Evolutionary conservation across 2,797 vertebrate genomes (phyloP), one percentile per base, ranked within the genome.

Genomic region (Micropoecilia bifurca): DNA sequence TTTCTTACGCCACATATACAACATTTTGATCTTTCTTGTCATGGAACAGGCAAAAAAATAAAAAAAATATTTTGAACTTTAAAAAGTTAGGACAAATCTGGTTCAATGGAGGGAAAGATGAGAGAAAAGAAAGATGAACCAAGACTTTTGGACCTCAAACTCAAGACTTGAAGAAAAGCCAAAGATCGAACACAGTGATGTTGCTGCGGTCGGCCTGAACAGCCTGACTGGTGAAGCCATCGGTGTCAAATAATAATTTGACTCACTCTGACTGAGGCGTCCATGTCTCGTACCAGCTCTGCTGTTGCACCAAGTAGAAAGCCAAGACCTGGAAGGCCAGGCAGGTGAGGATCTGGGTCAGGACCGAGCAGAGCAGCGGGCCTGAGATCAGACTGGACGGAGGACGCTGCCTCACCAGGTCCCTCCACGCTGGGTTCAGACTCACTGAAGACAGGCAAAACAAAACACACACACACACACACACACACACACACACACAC

Each of bases 341-440:
- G 92, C 96, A 97, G 93, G 97, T 97, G 89, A 99, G 74, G 86
- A 99, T 99, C 95, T 99, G 99, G 82, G 97, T 96, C 71, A 99
- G 89, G 84, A 99, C 97, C 0, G 98, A 99, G 92, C 92, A 97
- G 77, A 99, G 96, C 75, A 99, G 96, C 6, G 96, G 95, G 73
- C 94, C 96, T 0, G 98, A 99, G 93, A 99, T 97, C 79, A 99
- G 97, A 73, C 98, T 97, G 22, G 97, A 97, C 0, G 98, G 98
- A 3, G 98, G 99, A 39, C 96, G 96, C 9, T 85, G 96, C 2
- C 96, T 86, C 77, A 98, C 97, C 72, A 99, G 96, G 78, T 98
- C 97, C 88, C 96, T 97, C 97, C 98, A 99, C 7, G 98, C 97
- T 1, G 97, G 96, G 87, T 99, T 99, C 92, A 99, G 96, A 96